Evolutionary conservation across 2,888 invertebrate species (phyloP), one percentile per base, ranked within the genome.

Genomic region (Invenusta paracnida): DNA sequence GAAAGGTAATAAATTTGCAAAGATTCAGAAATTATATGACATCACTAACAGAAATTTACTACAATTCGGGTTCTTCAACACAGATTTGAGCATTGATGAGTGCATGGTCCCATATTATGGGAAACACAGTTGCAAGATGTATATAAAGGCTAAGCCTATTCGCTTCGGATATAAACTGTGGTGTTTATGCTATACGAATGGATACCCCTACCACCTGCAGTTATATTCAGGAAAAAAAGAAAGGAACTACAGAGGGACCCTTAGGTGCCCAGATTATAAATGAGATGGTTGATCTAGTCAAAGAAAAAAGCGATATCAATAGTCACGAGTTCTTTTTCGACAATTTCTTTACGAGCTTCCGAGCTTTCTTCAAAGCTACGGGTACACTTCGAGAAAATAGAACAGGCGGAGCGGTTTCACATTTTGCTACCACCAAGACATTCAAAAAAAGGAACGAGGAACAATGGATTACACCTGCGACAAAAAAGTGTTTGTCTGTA

Each of bases 301-400:
- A 29, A 30, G 31, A 25, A 82, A n/a, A 30, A n/a, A 28, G 29
- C 29, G 83, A 82, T 30, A 23, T 30, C 27, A 30, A 23, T 28
- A 29, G 29, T 30, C 83, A 82, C 30, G 31, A 30, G 29, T 30
- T 82, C 23, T 82, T 27, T 30, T 82, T 82, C 31, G 83, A 82
- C 31, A 82, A 82, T 29, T 82, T 82, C 29, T 82, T 82, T 82
- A 82, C 83, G 25, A 30, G 29, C 83, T 29, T 27, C 31, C 27
- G 5, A 27, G 30, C 2, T 30, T 1, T 2, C 11, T 2, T 82
- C 28, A 82, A 30, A 23, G 83, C 31, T 23, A 82, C 83, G 23
- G 83, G 83, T 23, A 82, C 83, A 82, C 5, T 82, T 30, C 83
- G 83, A 23, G 29, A 82, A 82, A 82, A 82, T 82, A 25, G 83